Evolutionary conservation across 2,113 vertebrate species (phyloP), one percentile per base, ranked within the genome.

Genomic region (Tiliqua scincoides): DNA sequence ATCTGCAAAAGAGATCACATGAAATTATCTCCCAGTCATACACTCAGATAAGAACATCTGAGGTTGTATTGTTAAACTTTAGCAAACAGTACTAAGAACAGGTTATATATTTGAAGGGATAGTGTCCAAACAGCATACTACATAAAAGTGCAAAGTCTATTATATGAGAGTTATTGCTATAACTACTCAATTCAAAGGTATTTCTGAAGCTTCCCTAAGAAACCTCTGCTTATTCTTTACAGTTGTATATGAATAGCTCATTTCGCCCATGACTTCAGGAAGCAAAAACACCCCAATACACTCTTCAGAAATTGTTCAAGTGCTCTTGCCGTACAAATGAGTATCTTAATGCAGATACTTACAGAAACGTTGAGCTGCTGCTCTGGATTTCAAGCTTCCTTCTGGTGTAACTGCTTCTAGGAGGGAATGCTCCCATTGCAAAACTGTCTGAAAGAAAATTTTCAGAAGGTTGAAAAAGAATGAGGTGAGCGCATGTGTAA

Each of bases 331-430:
- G 54, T 74, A 54, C 20, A 72, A 40, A 74, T 61, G 18, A 70
- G 25, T 67, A 65, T 43, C 14, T 23, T 78, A 80, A 30, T 30
- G 48, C 32, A 80, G 78, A 89, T 94, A 93, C 98, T 70, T 94
- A 99, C 99, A 99, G 94, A 99, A 99, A 77, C 35, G 96, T 71
- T 97, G 95, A 23, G 97, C 94, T 76, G 98, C 96, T 68, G 94
- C 95, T 89, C 95, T 97, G 85, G 97, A 95, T 72, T 94, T 96
- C 5, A 91, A 57, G 6, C 93, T 86, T 89, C 97, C 96, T 88
- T 94, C 95, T 80, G 93, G 94, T 86, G 96, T 97, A 37, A 93
- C 89, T 81, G 97, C 92, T 91, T 98, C 97, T 59, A 93, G 89
- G 54, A 95, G 93, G 85, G 94, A 94, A 10, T 95, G 97, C 76